These are phyloP conservation scores for Podarcis muralis DNA, from an alignment of 2,113 vertebrate genomes.

Conservation along the genomic window DNA sequence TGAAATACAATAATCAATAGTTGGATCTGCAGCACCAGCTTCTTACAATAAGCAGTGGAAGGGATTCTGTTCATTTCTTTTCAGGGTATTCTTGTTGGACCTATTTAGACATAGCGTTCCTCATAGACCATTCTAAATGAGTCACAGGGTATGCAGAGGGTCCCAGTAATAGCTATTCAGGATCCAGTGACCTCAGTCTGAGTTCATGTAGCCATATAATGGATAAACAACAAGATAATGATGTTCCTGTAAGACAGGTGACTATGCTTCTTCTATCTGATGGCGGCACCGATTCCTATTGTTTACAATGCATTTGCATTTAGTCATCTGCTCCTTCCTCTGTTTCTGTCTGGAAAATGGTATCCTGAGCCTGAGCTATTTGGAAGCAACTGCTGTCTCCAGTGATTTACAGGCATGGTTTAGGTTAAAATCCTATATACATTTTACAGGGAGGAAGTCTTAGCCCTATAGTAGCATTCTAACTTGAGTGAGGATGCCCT, in stretches of 20 bases:
- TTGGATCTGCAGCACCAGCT: neutral
- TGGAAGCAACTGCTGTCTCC: neutral
- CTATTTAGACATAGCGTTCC: neutral
- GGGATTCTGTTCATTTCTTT: neutral
- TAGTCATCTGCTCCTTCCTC: neutral
- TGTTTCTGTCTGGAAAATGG: neutral
- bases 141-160: neutral
- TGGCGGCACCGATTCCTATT: neutral
- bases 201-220: neutral
- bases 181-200: neutral
- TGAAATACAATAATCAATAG: constrained; percentile 5
- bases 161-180: neutral
- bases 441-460: too few species aligned
- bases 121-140: neutral
- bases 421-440: too few species aligned
- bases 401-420: neutral
- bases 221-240: neutral
- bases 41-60: neutral
- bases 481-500: neutral
- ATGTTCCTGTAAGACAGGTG: neutral
- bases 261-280: neutral
- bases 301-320: neutral
- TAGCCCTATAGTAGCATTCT: neutral
- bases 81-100: neutral
- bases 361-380: neutral